Conservation (phyloP, 2,888 invertebrate species). For the Melanophora roralis region DNA sequence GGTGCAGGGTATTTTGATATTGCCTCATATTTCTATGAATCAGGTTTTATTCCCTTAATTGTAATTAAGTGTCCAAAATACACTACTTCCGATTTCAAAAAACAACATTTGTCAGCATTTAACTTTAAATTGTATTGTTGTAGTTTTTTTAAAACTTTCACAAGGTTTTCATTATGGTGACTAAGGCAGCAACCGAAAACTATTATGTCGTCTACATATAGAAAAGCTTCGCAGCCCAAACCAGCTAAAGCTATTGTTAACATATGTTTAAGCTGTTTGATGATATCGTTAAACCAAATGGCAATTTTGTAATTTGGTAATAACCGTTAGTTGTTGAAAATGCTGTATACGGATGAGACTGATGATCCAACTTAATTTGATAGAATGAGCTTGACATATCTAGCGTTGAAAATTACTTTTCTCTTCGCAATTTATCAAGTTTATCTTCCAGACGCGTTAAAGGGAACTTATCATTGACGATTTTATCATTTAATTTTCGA, state of each 20-base stretch:
- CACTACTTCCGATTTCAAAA: no score
- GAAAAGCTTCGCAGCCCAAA: neutral
- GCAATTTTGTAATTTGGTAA: neutral
- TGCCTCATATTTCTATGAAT: neutral
- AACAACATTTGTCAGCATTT: neutral
- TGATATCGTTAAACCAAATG: neutral
- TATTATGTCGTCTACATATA: neutral
- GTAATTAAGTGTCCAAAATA: neutral
- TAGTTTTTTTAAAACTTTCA: neutral
- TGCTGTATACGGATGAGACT: neutral
- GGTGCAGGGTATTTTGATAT: neutral
- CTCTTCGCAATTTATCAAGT: neutral
- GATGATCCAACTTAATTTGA: neutral
- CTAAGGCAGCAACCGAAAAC: neutral
- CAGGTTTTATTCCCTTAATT: neutral
- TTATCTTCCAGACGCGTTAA: constrained; percentile 1
- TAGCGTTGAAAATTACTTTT: constrained; percentile 3
- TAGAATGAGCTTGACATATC: no score
- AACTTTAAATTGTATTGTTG: neutral
- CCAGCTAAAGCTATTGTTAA: neutral
- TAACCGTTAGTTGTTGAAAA: neutral
- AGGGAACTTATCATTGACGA: no score
- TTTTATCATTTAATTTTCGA: constrained; percentile 1
- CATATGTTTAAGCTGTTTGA: constrained; percentile 18
- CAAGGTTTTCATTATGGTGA: neutral